Evolutionary conservation across 1,140 invertebrate species (phyloP).

Genomic region (Helicoverpa armigera): DNA sequence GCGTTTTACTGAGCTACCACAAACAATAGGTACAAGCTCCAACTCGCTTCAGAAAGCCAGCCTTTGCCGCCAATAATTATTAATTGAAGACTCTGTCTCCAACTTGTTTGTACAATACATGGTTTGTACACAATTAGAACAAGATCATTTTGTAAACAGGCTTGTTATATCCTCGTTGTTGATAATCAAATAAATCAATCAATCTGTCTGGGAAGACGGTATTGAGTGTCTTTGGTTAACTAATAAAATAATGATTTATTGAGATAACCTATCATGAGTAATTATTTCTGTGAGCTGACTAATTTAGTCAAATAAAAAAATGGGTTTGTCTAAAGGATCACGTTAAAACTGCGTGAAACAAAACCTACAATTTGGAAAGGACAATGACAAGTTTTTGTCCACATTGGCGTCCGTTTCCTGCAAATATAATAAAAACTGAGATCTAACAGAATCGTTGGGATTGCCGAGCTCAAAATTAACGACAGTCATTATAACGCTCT

Average conservation of each 20-base stretch:
- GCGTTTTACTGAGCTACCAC: constrained; percentile 6
- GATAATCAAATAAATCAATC: too few relatives aligned
- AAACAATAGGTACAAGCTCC: constrained; percentile 31
- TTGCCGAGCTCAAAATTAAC: constrained; percentile 66
- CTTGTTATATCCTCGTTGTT: too few relatives aligned
- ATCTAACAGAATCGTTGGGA: constrained; percentile 61
- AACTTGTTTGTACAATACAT: not conserved
- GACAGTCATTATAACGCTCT: constrained; percentile 63
- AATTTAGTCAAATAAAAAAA: not conserved
- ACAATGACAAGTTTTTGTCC: constrained; percentile 54
- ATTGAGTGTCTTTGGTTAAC: not conserved
- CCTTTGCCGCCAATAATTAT: constrained; percentile 21
- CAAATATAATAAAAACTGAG: constrained; percentile 58
- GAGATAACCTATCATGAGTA: not conserved
- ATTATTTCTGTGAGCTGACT: not conserved
- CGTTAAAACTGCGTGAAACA: constrained; percentile 23
- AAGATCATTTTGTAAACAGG: too few relatives aligned
- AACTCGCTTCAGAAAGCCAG: constrained; percentile 29
- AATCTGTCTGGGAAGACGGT: not conserved
- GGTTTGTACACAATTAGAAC: not conserved
- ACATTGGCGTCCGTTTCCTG: constrained; percentile 21
- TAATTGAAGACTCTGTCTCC: constrained; percentile 23
- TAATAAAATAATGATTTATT: constrained; percentile 26
- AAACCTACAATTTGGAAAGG: constrained; percentile 20
- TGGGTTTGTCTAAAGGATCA: too few relatives aligned